Evolutionary conservation across 2,888 invertebrate species (phyloP), one percentile per base, ranked within the genome.

Genomic region (Eumacrocentrus americanus): DNA sequence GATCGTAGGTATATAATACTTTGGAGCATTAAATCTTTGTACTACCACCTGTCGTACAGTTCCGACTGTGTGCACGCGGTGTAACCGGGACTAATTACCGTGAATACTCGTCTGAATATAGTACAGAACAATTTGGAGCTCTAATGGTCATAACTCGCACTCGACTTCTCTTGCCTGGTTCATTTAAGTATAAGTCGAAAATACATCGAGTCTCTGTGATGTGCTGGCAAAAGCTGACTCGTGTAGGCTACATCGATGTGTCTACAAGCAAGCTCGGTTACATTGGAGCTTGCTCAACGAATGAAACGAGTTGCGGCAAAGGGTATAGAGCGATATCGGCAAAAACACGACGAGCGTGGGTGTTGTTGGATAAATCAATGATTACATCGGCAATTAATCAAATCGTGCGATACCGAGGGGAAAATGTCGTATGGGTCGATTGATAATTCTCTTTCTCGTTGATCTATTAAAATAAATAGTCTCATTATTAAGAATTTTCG

Each of bases 341-440:
- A 35, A 61, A 52, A 60, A 67, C 65, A 57, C 52, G 62, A 63
- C 42, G 18, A 64, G 65, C 63, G 67, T 67, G 67, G 67, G 67
- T 65, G 67, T 62, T 55, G 59, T 61, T 54, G 62, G 65, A 67
- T 65, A 67, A 65, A 65, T 67, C 67, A 67, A 67, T 67, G 67
- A 67, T 67, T 67, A 67, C 63, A 67, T 67, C 67, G 67, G 63
- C 63, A 67, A 67, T 67, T 67, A 67, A 67, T 67, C 67, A 67
- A 67, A 65, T 58, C 29, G 50, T 34, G 29, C 25, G 7, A 16
- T 37, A 47, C 20, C 37, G 22, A 48, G 34, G 57, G 40, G 42
- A n/a, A 29, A 29, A 11, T 35, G 40, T 44, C 16, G n/a, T n/a
- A n/a, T n/a, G n/a, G n/a, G n/a, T 44, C 20, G n/a, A 18, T 12